A percentile compares a stretch with the other conserved stretches of the same genome.
phyloP scores from a whole-genome alignment of 2,113 vertebrate species.

The Rhea pennata region DNA sequence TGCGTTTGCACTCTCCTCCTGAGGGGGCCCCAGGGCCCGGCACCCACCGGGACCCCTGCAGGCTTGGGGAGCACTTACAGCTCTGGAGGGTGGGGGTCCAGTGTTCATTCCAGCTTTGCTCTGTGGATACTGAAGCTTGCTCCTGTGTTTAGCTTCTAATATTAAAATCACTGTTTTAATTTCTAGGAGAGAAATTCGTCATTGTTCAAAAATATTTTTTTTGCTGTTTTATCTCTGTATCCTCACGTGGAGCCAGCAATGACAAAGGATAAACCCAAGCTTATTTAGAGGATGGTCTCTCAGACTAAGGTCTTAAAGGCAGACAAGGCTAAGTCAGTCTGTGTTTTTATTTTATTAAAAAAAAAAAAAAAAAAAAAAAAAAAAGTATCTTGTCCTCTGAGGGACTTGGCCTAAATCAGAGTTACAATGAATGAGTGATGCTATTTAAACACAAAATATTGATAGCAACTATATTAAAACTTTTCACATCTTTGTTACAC shows the following conservation, averaged over 20 bases:
- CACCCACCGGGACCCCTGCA: background rate
- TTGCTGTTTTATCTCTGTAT: background rate
- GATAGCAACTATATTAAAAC: background rate
- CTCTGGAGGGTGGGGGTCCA: background rate
- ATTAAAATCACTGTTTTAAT: background rate
- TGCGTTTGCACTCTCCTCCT: background rate
- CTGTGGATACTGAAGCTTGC: background rate
- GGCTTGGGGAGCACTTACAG: background rate
- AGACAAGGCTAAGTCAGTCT: background rate
- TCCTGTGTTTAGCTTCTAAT: background rate
- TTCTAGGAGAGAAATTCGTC: background rate
- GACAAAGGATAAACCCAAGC: background rate
- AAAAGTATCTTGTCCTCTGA: background rate
- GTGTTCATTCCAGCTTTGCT: background rate
- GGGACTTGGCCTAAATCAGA: background rate
- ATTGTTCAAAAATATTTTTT: background rate
- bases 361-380: background rate
- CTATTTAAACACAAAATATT: background rate
- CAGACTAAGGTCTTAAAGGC: background rate
- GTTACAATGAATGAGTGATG: background rate
- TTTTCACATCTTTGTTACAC: constrained; percentile 36
- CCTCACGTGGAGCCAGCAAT: background rate
- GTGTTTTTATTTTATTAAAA: background rate
- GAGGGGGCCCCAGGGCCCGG: background rate
- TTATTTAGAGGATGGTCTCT: background rate